Base-by-base conservation (phyloP, 1,140 invertebrate genomes). In the Choristoneura fumiferana region DNA sequence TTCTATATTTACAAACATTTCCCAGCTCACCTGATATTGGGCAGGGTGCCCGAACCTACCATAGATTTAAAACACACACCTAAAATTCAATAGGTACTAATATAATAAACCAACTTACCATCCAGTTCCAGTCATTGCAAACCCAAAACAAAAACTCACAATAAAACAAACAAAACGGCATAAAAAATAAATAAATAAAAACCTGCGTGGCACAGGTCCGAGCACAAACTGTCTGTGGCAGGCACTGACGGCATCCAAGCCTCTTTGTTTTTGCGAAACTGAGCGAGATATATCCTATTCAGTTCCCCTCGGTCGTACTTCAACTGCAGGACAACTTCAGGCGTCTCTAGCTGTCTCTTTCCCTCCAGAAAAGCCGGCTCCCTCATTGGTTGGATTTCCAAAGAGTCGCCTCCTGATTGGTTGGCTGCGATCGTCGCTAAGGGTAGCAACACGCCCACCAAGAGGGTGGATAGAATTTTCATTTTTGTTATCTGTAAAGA, bases 201-300 rank as follows among this genome's bases (percentile, higher is more conserved):
- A 68, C 85, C 85, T 78, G 81, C 76, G 78, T 82, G 75, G 38
- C 85, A 88, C 18, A 88, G 71, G 79, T 88, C 85, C 73, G 80
- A 62, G 63, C 85, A 88, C 54, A 86, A 52, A 17, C 64, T 71
- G 29, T 52, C 58, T 37, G 72, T 38, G 10, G 73, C 75, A 9
- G 71, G 58, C 22, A 85, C 83, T 85, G 85, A 66, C 4, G 78
- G 73, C 2, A 12, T 43, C 64, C 58, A 65, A 4, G 39, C 29
- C 10, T 52, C 60, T 10, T 8, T 35, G 1, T 72, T 73, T 54
- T 84, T 79, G 4, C 85, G 62, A 39, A 84, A 88, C 76, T 88
- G 85, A n/a, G 85, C 78, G 18, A 88, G 53, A 65, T 84, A 86
- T 80, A 88, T 84, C 72, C 72, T 79, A 73, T 88, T 72, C 74